Evolutionary conservation across 2,888 invertebrate genomes (phyloP), one percentile per base, ranked within the genome.

Genomic region (Malthinus flaveolus): DNA sequence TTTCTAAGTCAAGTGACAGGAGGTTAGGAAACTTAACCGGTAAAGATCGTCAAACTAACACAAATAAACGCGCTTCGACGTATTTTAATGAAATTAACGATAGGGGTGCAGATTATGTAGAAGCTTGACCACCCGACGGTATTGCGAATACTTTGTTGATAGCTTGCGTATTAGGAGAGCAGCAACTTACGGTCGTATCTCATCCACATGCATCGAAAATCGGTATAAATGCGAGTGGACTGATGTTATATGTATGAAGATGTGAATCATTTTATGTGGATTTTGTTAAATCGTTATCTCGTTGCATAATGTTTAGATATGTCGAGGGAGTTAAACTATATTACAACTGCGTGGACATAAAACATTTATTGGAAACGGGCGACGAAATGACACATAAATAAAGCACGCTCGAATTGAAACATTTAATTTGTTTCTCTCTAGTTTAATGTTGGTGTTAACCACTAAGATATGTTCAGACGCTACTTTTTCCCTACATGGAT

Each of bases 401-500:
- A 63, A 61, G 62, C 62, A 61, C 65, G 65, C 64, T 61, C 59
- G 68, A 68, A 67, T 68, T 68, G 68, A 68, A 67, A 67, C 68
- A 67, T 68, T 67, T 68, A 67, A 68, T 68, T 68, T 68, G 67
- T 67, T 67, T 66, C 64, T 23, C 23, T 23, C 23, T 63, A 62
- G 67, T 61, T 63, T 66, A 63, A 67, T 67, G 64, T 64, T 64
- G 65, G 65, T 64, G 68, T 67, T 68, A 68, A 68, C 67, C 65
- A 56, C 65, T 60, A 62, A 59, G 62, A 64, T 67, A 67, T 65
- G 57, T 62, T 62, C 56, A 59, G 62, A 64, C 53, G 53, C 62
- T 52, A 51, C 50, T 56, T 59, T 23, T 55, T 55, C 56, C 52
- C 49, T 51, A 49, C 49, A 64, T 64, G 57, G 55, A n/a, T 60